Base-by-base conservation (phyloP, 2,113 vertebrate species). In the Urocolius indicus region DNA sequence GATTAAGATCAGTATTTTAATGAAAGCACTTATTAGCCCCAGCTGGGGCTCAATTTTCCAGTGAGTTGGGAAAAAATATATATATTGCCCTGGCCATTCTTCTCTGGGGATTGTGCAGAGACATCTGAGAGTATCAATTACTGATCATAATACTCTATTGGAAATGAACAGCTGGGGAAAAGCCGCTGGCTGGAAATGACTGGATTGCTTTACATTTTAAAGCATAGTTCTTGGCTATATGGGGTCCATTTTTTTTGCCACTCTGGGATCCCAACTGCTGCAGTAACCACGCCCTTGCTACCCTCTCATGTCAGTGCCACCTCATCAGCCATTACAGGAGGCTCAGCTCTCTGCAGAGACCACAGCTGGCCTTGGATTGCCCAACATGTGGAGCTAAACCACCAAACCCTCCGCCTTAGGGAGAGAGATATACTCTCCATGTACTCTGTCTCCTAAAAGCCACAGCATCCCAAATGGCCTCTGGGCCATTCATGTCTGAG, bases 11-110 rank as follows among this genome's bases (percentile, higher is more conserved):
- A 95, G 95, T 72, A 85, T 96, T 95, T 95, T 97, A 94, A 97
- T 98, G 98, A 98, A 97, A 96, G 96, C 95, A 95, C 97, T 98
- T 96, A 97, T 97, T 96, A 97, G 97, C 96, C 96, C 97, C 98
- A 98, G 97, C 97, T 98, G 97, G 97, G 88, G 68, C 92, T 97
- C 96, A 94, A 93, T 96, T 97, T 97, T 97, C 96, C 97, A 94
- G 94, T 89, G 52, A 94, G 82, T 92, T 93, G 96, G 93, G 95
- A 78, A 96, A 96, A 97, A 97, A 96, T 94, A 96, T 92, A 95
- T n/a, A 94, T 90, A 96, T 96, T 93, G 94, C 94, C 94, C 96
- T 49, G 79, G 94, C 94, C 95, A 95, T 96, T 95, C 93, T 97
- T 97, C 96, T 97, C 96, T 91, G 67, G 88, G 91, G 95, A 94